A percentile compares a stretch with the other conserved stretches of the same genome.
These are phyloP conservation scores for Adelges cooleyi DNA, from an alignment of 1,140 invertebrate genomes.

Conservation along the genomic window DNA sequence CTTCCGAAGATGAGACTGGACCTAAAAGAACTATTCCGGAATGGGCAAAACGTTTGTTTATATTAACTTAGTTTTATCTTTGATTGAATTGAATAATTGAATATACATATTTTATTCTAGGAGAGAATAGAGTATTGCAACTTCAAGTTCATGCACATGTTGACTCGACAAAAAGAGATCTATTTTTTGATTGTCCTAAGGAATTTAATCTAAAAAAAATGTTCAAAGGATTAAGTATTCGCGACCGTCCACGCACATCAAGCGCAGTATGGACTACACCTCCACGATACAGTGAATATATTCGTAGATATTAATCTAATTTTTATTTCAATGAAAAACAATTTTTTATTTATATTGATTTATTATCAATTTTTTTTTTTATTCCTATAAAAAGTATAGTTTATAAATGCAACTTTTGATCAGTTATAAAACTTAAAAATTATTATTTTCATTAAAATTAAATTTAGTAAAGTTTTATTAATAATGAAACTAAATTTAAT, in stretches of 20 bases:
- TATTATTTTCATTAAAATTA: too few relatives aligned
- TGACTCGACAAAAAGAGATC: not conserved
- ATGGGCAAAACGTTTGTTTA: constrained; percentile 3
- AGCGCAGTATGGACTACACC: constrained; percentile 16
- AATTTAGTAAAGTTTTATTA: too few relatives aligned
- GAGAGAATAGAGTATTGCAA: constrained; percentile 5
- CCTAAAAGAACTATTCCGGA: constrained; percentile 6
- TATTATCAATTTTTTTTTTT: too few relatives aligned
- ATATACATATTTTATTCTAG: not conserved
- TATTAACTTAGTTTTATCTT: too few relatives aligned
- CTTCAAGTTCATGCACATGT: constrained; percentile 6
- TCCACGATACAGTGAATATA: constrained; percentile 8
- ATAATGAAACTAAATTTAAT: too few relatives aligned
- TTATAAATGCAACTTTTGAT: too few relatives aligned
- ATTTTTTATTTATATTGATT: too few relatives aligned
- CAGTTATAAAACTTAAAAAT: too few relatives aligned
- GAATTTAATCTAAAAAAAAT: constrained; percentile 3
- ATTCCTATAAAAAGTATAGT: too few relatives aligned
- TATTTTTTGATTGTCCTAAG: constrained; percentile 18
- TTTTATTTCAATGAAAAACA: too few relatives aligned
- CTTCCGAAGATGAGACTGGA: constrained; percentile 15
- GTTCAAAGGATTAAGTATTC: constrained; percentile 12
- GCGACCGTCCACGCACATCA: constrained; percentile 12
- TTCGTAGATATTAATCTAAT: constrained; percentile 15
- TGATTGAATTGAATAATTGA: too few relatives aligned